Evolutionary conservation across 2,888 invertebrate species (phyloP).

Genomic region (Leucophenga montana): DNA sequence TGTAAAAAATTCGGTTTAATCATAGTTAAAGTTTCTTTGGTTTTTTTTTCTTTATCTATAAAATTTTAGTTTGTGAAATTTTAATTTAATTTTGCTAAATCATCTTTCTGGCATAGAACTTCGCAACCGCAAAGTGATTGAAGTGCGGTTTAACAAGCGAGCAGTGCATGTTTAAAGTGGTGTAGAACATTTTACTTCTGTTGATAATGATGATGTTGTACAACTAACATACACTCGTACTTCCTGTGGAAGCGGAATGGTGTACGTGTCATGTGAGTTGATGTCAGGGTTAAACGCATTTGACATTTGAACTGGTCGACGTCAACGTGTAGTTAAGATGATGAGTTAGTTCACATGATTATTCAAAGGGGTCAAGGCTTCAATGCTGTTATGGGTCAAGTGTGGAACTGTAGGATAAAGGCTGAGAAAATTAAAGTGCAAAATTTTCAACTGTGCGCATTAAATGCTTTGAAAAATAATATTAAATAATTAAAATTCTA

Average conservation of each 20-base stretch:
- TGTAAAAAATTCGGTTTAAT: no score
- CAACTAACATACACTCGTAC: no score
- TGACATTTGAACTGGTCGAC: conserved; percentile 13
- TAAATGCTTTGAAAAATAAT: no score
- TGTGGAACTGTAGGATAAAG: background rate
- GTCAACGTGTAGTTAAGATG: background rate
- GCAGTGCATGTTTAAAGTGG: background rate
- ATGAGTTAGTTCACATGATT: background rate
- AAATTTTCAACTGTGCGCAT: no score
- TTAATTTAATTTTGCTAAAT: conserved; percentile 25
- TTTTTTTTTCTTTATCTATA: no score
- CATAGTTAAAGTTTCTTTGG: no score
- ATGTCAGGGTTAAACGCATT: conserved; percentile 22
- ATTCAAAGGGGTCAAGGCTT: conserved; percentile 17
- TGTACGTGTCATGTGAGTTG: conserved; percentile 5
- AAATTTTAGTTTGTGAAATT: conserved; percentile 22
- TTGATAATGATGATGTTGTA: no score
- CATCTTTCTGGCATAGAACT: conserved; percentile 1
- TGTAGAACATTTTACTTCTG: background rate
- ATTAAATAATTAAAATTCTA: no score
- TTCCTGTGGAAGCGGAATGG: background rate
- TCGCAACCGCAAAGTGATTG: no score
- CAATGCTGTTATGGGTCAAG: background rate
- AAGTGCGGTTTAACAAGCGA: background rate
- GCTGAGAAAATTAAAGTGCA: background rate